Evolutionary conservation across 1,140 invertebrate species (phyloP), one percentile per base, ranked within the genome.

Genomic region (Rhizoglyphus robini): DNA sequence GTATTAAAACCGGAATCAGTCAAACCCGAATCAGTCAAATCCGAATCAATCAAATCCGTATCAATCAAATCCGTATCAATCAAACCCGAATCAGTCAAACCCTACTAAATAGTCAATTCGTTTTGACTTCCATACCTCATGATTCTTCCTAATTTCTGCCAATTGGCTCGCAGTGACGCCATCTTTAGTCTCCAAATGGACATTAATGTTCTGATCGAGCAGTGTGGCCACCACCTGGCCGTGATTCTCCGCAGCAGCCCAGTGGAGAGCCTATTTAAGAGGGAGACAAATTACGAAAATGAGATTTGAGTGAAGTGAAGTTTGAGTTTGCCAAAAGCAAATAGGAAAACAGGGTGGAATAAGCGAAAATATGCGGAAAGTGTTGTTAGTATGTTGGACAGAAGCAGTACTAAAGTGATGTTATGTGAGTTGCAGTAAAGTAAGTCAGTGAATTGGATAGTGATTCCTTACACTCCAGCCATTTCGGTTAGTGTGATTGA

Each of bases 381-480:
- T 54, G 51, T 27, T 27, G 51, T 27, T 27, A 23, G 31, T 5
- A 2, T 30, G 32, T 58, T 38, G 3, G 1, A 46, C 23, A 49
- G n/a, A n/a, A n/a, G n/a, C n/a, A n/a, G n/a, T n/a, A n/a, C n/a
- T n/a, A n/a, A n/a, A n/a, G n/a, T n/a, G n/a, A n/a, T n/a, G n/a
- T n/a, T n/a, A n/a, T n/a, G n/a, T n/a, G n/a, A n/a, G n/a, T n/a
- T n/a, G 29, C 31, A 46, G 34, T 23, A 13, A 15, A 32, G 47
- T 23, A 69, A 4, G 58, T 46, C 18, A 58, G n/a, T 15, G 25
- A 46, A 23, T 27, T 5, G 31, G 1, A 41, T 8, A 2, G 31
- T 63, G 27, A 34, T n/a, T n/a, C 70, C 75, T 71, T 71, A 78
- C 77, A 29, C 71, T 74, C 69, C 72, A 73, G 25, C 76, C 75